A percentile compares a stretch with the other conserved stretches of the same genome.
Evolutionary conservation across 2,797 vertebrate species (phyloP).

Genomic region (Neoniphon sammara): DNA sequence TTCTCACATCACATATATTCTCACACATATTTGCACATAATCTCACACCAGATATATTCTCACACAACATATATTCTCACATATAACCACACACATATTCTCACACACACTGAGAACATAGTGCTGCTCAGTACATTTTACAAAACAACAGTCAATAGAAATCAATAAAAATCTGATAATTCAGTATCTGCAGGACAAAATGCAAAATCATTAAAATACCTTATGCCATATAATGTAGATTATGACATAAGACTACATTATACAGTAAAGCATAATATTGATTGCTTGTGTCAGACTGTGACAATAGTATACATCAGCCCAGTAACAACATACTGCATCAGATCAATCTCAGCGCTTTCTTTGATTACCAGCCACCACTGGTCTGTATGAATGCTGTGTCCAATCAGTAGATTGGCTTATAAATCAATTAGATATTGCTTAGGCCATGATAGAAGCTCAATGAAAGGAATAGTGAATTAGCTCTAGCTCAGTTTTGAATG

Average conservation of each 20-base stretch:
- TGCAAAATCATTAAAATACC: neutral
- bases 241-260: neutral
- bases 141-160: neutral
- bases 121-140: neutral
- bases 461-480: conserved; percentile 1
- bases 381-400: conserved; percentile 45
- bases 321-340: conserved; percentile 10
- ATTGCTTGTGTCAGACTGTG: conserved; percentile 13
- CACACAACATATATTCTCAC: conserved; percentile 2
- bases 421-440: conserved; percentile 46
- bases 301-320: conserved; percentile 23
- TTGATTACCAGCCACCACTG: conserved; percentile 36
- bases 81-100: neutral
- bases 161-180: conserved; percentile 2
- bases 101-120: neutral
- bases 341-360: conserved; percentile 38
- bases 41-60: neutral
- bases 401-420: conserved; percentile 61
- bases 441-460: conserved; percentile 1
- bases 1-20: neutral
- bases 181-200: neutral
- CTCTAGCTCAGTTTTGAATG: conserved; percentile 8
- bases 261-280: conserved; percentile 22
- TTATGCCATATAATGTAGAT: conserved; percentile 7
- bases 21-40: conserved; percentile 3